Conservation (phyloP, 2,797 vertebrate genomes). For the Myotis pilosus region DNA sequence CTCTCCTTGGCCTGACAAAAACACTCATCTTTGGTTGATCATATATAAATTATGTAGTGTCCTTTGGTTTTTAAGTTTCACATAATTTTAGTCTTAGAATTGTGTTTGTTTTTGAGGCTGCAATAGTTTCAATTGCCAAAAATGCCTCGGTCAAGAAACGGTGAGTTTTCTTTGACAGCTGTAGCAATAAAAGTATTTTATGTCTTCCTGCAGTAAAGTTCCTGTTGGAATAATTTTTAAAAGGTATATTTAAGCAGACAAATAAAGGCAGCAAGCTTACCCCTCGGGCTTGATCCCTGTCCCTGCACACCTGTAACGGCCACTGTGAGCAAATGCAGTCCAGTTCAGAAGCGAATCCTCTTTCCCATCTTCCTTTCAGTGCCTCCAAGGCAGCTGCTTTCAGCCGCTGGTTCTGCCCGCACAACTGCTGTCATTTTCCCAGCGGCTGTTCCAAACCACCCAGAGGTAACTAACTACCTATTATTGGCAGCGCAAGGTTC, state of each 20-base stretch:
- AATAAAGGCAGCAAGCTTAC: background rate
- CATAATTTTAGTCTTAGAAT: background rate
- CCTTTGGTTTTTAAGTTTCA: background rate
- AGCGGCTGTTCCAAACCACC: slow-evolving; percentile 83
- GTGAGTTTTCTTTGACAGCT: background rate
- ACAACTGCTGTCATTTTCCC: slow-evolving; percentile 53
- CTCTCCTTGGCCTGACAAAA: background rate
- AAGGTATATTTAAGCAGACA: background rate
- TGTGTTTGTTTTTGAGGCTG: background rate
- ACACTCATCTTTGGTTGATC: background rate
- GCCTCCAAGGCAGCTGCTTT: slow-evolving; percentile 54
- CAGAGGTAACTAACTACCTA: slow-evolving; percentile 81
- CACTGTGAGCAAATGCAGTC: background rate
- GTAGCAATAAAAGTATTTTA: background rate
- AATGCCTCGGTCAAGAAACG: background rate
- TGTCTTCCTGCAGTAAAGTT: background rate
- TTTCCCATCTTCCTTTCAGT: slow-evolving; percentile 66
- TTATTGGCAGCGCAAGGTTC: background rate
- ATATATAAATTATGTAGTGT: background rate
- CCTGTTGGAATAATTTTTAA: background rate
- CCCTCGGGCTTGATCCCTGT: background rate
- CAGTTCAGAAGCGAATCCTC: background rate
- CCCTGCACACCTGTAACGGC: background rate
- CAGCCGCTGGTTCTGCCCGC: slow-evolving; percentile 59
- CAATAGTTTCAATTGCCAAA: background rate